A percentile compares a stretch with the other conserved stretches of the same genome.
Conservation (phyloP, 2,797 vertebrate species). For the Bradypodion ventrale region DNA sequence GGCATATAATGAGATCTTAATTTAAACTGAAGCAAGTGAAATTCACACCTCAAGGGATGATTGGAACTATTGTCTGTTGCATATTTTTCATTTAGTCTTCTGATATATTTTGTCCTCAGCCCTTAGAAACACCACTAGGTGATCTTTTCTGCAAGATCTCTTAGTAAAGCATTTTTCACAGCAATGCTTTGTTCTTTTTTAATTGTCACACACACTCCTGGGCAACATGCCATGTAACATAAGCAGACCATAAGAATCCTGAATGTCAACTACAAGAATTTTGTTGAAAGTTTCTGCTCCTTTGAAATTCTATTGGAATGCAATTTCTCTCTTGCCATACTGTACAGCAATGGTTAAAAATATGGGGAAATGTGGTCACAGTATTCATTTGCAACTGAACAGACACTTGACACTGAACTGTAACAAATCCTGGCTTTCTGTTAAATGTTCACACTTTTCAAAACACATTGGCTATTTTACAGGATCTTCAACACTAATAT, state of each 20-base stretch:
- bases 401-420: background rate
- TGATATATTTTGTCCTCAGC: background rate
- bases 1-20: conserved; percentile 12
- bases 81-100: background rate
- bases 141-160: background rate
- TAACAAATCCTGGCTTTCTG: background rate
- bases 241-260: too few species aligned
- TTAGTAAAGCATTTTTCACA: background rate
- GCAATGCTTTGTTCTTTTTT: background rate
- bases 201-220: too few species aligned
- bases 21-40: conserved; percentile 5
- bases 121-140: background rate
- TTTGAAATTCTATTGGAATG: too few species aligned
- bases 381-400: background rate
- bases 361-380: too few species aligned
- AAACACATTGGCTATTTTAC: too few species aligned
- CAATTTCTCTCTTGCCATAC: too few species aligned
- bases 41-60: background rate
- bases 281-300: too few species aligned
- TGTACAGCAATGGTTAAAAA: too few species aligned
- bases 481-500: background rate
- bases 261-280: too few species aligned
- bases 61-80: background rate
- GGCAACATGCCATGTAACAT: too few species aligned
- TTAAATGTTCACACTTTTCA: background rate